These are phyloP conservation scores for Bujurquina vittata DNA, from an alignment of 2,113 vertebrate genomes.

Conservation along the genomic window DNA sequence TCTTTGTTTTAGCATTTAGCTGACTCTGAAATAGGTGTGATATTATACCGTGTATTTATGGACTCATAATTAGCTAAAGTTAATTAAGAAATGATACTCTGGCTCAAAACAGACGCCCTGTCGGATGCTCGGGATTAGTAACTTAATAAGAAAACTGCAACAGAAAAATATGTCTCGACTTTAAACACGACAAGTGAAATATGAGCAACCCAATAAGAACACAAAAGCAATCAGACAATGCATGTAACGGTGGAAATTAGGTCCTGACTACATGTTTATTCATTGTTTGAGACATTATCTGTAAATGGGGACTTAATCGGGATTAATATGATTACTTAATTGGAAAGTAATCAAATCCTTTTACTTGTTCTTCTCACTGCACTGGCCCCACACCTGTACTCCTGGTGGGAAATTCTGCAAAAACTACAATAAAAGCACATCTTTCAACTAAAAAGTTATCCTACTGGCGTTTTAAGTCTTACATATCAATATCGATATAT, in stretches of 20 bases:
- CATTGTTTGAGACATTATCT: not conserved
- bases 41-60: not conserved
- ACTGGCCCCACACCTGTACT: not conserved
- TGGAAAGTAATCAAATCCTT: not conserved
- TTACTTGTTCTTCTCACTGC: not conserved
- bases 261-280: not conserved
- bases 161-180: not conserved
- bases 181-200: not conserved
- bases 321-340: no score
- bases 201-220: not conserved
- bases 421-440: slow-evolving; percentile 37
- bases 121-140: not conserved
- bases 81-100: not conserved
- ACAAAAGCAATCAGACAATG: not conserved
- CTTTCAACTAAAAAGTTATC: slow-evolving; percentile 33
- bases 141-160: not conserved
- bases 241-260: not conserved
- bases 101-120: not conserved
- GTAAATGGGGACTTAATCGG: not conserved
- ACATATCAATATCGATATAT: not conserved
- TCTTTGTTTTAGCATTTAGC: not conserved
- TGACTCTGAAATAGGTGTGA: not conserved
- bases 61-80: not conserved
- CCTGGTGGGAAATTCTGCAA: not conserved
- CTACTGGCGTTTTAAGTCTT: not conserved